These are phyloP conservation scores for Eupsittula cactorum DNA, from an alignment of 2,113 vertebrate genomes.

Conservation along the genomic window DNA sequence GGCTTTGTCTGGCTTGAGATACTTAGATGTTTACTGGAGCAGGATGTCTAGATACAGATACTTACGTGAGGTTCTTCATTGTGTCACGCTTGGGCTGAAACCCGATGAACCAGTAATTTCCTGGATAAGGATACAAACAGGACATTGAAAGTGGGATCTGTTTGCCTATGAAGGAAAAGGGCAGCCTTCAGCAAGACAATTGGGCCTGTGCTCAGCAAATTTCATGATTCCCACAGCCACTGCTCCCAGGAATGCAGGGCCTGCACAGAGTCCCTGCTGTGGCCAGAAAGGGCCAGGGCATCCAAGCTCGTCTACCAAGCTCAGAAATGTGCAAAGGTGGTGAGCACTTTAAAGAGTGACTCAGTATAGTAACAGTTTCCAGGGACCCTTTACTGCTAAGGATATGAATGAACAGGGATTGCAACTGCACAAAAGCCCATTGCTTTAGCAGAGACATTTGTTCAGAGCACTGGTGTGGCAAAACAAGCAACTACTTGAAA, in stretches of 20 bases:
- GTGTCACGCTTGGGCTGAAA: background rate
- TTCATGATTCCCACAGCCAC: background rate
- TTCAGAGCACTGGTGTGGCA: background rate
- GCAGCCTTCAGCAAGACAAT: background rate
- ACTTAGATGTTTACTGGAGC: background rate
- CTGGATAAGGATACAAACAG: background rate
- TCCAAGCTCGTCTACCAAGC: background rate
- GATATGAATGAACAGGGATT: background rate
- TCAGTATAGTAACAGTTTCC: background rate
- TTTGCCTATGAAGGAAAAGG: background rate
- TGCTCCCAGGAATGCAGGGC: background rate
- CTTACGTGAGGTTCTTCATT: background rate
- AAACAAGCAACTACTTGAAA: conserved; percentile 28
- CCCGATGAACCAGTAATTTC: background rate
- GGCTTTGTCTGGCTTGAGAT: background rate
- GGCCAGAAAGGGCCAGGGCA: background rate
- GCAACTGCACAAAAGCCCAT: background rate
- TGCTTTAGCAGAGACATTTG: background rate
- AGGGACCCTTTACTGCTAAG: background rate
- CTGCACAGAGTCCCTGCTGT: background rate
- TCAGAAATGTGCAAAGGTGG: background rate
- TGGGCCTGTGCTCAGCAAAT: background rate
- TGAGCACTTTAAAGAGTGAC: background rate
- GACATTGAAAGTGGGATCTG: background rate
- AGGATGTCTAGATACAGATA: background rate